Evolutionary conservation across 1,140 invertebrate genomes (phyloP), one percentile per base, ranked within the genome.

Genomic region (Drusus annulatus): DNA sequence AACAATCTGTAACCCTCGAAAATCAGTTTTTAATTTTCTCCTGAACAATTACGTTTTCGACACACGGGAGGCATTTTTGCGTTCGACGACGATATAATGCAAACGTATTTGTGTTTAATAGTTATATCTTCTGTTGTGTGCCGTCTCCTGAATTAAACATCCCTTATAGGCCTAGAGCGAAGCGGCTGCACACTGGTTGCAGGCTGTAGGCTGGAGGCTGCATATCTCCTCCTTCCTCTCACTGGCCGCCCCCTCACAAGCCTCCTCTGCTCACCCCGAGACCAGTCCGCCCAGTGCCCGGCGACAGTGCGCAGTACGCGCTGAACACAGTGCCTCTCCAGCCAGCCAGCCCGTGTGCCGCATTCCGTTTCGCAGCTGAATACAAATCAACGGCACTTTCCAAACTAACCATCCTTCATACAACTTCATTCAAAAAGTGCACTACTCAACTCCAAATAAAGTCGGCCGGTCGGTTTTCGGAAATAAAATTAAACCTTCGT

Each of bases 381-480:
- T 75, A 75, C 54, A 15, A 75, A 75, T 56, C 21, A 23, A 71
- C 68, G 10, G 5, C 19, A 51, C 68, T 52, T 71, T 52, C 68
- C 16, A 68, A 68, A 68, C 68, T 13, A 25, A 36, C 28, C 1
- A 71, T 71, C 68, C 68, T 71, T 45, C 19, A 54, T 3, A 21
- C 50, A 16, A 10, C 3, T 45, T 10, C 36, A 13, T 45, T 7
- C 36, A 17, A 71, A 51, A 52, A 71, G 45, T 71, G 68, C 68
- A 52, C 36, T 23, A 13, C 31, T 17, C 52, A 19, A 21, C 36
- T 6, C 19, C 58, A 23, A 60, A 23, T 60, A 23, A 60, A 19
- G 58, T 4, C 58, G 3, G 58, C 58, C 62, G 21, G 25, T 65
- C 21, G 62, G 62, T 56, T 45, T 45, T 45, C 36, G 10, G 36